Conservation (phyloP, 2,797 vertebrate species). For the Microchirus variegatus region DNA sequence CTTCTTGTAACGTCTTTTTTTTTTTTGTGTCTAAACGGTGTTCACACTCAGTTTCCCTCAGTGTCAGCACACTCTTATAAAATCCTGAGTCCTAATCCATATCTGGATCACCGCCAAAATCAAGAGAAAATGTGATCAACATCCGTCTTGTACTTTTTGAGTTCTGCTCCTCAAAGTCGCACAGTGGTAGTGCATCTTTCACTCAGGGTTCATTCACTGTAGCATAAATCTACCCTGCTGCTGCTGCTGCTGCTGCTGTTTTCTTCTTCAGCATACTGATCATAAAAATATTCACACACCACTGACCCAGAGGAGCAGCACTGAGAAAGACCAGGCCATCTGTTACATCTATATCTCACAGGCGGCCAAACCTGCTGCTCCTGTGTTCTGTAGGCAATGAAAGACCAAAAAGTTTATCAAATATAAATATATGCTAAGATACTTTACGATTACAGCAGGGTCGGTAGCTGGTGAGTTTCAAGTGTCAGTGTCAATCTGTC, state of each 20-base stretch:
- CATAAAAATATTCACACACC: slow-evolving; percentile 28
- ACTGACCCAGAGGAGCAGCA: slow-evolving; percentile 30
- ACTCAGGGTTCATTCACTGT: slow-evolving; percentile 1
- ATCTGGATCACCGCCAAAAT: no score
- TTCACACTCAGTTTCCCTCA: neutral
- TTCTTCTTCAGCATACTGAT: slow-evolving; percentile 5
- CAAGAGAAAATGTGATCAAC: no score
- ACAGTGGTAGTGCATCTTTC: neutral
- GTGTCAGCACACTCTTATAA: no score
- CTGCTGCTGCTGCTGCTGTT: no score
- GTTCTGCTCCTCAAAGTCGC: no score
- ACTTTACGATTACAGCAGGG: no score
- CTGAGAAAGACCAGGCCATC: slow-evolving; percentile 32
- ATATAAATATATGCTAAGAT: neutral
- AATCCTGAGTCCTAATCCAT: no score
- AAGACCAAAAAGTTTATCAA: neutral
- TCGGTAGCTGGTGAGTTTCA: no score
- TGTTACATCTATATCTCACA: slow-evolving; percentile 29
- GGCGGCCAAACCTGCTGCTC: slow-evolving; percentile 18
- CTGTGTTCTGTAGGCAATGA: neutral
- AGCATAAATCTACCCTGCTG: slow-evolving; percentile 8
- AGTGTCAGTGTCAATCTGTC: no score
- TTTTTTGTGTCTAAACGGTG: neutral
- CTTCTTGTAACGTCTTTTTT: neutral
- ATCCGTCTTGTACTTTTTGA: no score